Percentiles rank a stretch among this genome's conserved stretches.
Evolutionary conservation across 2,113 vertebrate species (phyloP).

Genomic region (Canis aureus): DNA sequence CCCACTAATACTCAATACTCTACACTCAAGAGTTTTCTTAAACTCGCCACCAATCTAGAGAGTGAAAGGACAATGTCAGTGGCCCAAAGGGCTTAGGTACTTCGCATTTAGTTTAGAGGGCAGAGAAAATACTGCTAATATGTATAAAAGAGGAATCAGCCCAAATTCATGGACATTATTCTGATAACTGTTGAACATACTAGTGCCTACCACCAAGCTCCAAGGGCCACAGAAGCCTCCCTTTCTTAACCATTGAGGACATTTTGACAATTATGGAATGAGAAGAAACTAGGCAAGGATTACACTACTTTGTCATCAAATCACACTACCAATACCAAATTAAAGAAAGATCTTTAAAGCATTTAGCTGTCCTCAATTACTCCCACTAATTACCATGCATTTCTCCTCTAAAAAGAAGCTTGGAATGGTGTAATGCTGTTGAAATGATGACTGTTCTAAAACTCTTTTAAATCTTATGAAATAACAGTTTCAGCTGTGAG

Average conservation of each 20-base stretch:
- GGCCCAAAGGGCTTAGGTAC: background rate
- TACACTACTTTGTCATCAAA: conserved; percentile 13
- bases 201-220: background rate
- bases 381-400: background rate
- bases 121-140: conserved; percentile 34
- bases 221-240: background rate
- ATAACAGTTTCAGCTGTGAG: conserved; percentile 44
- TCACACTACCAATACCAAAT: background rate
- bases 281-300: background rate
- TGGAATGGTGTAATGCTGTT: background rate
- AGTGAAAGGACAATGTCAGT: background rate
- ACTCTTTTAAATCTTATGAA: conserved; percentile 48
- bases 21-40: background rate
- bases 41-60: background rate
- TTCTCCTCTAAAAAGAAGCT: background rate
- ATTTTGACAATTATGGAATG: background rate
- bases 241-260: background rate
- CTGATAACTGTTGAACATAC: background rate
- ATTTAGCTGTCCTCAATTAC: background rate
- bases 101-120: conserved; percentile 14
- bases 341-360: conserved; percentile 18
- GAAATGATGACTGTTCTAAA: conserved; percentile 9
- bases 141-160: background rate
- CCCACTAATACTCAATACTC: background rate
- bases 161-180: background rate